These are phyloP conservation scores for Dryadula phaetusa DNA, from an alignment of 2,888 invertebrate genomes.

Conservation along the genomic window DNA sequence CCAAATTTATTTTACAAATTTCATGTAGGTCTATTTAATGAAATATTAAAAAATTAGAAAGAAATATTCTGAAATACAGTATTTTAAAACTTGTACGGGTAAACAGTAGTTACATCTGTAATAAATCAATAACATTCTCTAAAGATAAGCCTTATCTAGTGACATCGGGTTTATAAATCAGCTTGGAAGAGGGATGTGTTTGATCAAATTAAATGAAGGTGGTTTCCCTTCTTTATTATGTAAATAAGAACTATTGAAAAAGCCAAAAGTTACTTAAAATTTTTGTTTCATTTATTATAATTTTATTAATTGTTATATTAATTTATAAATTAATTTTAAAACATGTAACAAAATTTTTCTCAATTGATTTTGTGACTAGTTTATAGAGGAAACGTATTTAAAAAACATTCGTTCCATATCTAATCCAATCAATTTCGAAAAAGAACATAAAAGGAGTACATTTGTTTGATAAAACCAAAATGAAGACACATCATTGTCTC, in stretches of 20 bases:
- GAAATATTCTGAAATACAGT: no score
- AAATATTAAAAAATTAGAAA: no score
- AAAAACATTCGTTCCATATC: neutral
- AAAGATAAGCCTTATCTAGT: slow-evolving; percentile 67
- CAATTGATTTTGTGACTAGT: neutral
- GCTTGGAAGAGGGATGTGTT: slow-evolving; percentile 67
- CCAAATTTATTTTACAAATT: no score
- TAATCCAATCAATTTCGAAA: neutral
- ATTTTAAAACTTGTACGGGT: neutral
- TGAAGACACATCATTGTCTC: slow-evolving; percentile 70
- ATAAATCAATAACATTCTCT: slow-evolving; percentile 68
- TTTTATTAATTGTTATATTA: no score
- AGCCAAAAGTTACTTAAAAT: no score
- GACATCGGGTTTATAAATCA: slow-evolving; percentile 73
- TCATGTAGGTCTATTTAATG: no score
- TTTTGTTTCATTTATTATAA: no score
- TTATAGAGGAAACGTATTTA: neutral
- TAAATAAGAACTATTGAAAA: neutral
- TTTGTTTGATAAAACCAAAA: slow-evolving; percentile 75
- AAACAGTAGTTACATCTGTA: slow-evolving; percentile 30
- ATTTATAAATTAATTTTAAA: no score
- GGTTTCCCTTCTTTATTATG: neutral
- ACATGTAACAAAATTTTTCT: neutral
- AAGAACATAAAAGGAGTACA: slow-evolving; percentile 49
- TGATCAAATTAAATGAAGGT: slow-evolving; percentile 45